These are phyloP conservation scores for Pipistrellus pipistrellus DNA, from an alignment of 2,797 vertebrate species.

Conservation along the genomic window DNA sequence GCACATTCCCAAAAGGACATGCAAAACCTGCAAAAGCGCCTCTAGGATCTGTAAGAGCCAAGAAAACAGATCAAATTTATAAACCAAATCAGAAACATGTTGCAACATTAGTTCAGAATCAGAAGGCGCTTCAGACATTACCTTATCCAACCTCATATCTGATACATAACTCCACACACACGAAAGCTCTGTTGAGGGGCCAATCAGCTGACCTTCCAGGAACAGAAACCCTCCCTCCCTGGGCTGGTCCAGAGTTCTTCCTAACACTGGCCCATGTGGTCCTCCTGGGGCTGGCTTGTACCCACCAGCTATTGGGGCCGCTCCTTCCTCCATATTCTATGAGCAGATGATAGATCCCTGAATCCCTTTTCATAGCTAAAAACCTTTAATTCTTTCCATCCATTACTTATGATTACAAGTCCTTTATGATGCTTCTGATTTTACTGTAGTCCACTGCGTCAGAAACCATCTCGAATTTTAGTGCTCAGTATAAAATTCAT, in stretches of 20 bases:
- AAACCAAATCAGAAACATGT: background rate
- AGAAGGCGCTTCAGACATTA: background rate
- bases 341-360: background rate
- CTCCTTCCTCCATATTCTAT: background rate
- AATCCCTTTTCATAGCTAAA: background rate
- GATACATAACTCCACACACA: background rate
- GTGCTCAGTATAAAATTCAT: constrained; percentile 9
- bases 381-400: background rate
- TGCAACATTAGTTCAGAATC: constrained; percentile 40
- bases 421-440: background rate
- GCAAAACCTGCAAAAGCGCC: constrained; percentile 94
- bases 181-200: background rate
- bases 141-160: background rate
- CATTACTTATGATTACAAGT: background rate
- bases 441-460: background rate
- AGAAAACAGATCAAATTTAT: constrained; percentile 46
- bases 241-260: background rate
- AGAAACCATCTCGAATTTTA: background rate
- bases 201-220: background rate
- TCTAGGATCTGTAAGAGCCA: constrained; percentile 93
- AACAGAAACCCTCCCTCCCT: background rate
- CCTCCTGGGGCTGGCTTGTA: background rate
- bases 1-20: constrained; percentile 94
- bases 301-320: background rate
- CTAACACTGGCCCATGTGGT: background rate